Base-by-base conservation (phyloP, 2,797 vertebrate species). In the Holocentrus rufus region DNA sequence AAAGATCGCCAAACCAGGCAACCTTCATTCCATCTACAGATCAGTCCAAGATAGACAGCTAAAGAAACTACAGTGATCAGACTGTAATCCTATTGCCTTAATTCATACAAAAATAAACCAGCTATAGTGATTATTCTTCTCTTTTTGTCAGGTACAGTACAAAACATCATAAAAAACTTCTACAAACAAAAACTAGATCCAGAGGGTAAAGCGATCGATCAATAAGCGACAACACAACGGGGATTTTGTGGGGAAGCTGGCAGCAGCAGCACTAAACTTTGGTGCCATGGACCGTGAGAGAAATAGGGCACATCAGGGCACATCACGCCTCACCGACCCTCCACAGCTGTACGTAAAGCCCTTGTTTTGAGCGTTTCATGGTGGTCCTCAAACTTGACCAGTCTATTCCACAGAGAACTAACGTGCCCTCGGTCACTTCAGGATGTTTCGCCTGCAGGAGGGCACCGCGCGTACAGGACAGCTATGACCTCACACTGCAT, bases 61-160 rank as follows among this genome's bases (percentile, higher is more conserved):
- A 64, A 68, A 87, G 74, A 87, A 86, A 85, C 80, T 87, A 89
- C 89, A 92, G 91, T 89, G 88, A 90, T 91, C 76, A 82, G 88
- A 91, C 90, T 86, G 83, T 89, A 85, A 87, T 87, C 77, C 81
- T 88, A 85, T 88, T 87, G 80, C 82, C 79, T 88, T 77, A 78
- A 86, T 89, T 85, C 70, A 86, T 92, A 93, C 72, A 90, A 94
- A 92, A 93, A 93, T 91, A 93, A 92, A 90, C 90, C 88, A 81
- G 81, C 83, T 89, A 88, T 90, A 88, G 88, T 86, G 85, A 90
- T 84, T 72, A 25, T 81, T 89, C 22, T 62, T 84, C 44, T 85
- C 65, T 74, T 67, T 27, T 74, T 77, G 59, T 81, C 81, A 82
- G 76, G 73, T 89, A 87, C 74, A 89, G 84, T 92, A 91, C 75